Conservation (phyloP, 1,140 invertebrate species). For the Conus ventricosus region DNA sequence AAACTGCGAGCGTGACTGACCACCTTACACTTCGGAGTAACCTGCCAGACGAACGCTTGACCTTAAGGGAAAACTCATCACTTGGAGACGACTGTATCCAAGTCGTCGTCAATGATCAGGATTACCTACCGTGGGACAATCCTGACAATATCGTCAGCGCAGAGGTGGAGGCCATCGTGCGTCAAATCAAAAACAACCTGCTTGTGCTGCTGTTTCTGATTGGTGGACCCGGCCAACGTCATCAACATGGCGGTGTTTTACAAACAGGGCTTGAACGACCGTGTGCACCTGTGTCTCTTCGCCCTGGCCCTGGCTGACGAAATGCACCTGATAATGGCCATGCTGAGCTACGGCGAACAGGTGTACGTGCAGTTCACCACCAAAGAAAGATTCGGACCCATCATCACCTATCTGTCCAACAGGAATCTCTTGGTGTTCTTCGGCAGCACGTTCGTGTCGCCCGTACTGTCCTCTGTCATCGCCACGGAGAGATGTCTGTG, state of each 20-base stretch:
- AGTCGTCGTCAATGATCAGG: no score
- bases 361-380: background rate
- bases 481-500: background rate
- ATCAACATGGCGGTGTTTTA: background rate
- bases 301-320: constrained; percentile 13
- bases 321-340: background rate
- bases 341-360: background rate
- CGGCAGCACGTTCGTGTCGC: background rate
- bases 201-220: background rate
- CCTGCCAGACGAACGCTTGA: no score
- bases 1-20: no score
- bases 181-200: background rate
- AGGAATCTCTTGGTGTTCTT: background rate
- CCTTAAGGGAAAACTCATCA: no score
- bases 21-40: no score
- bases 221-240: background rate
- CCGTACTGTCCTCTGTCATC: background rate
- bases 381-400: background rate
- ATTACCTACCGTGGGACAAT: background rate
- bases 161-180: background rate
- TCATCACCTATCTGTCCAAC: background rate
- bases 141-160: background rate
- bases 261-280: background rate
- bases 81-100: no score
- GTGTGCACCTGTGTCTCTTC: background rate